Percentiles rank a stretch among this genome's conserved stretches.
These are phyloP conservation scores for Corvus moneduloides DNA, from an alignment of 2,113 vertebrate species.

Conservation along the genomic window DNA sequence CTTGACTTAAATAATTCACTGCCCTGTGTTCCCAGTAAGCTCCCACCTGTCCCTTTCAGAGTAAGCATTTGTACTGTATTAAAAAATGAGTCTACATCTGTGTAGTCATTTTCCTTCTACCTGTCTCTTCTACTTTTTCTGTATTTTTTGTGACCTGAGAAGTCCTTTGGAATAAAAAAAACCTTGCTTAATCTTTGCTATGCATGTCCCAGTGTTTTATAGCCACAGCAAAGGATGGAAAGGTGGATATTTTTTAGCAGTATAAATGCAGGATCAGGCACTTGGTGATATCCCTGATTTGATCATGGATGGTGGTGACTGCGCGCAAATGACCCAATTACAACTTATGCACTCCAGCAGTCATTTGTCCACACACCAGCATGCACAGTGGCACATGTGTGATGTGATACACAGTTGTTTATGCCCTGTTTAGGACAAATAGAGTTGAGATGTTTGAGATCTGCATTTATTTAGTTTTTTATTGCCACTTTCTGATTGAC, in stretches of 20 bases:
- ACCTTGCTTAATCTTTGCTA: neutral
- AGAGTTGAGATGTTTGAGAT: neutral
- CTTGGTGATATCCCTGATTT: neutral
- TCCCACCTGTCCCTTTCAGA: neutral
- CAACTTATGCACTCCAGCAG: neutral
- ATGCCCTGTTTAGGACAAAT: neutral
- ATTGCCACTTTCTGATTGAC: slow-evolving; percentile 7
- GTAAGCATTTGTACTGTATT: neutral
- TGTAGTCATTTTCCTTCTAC: neutral
- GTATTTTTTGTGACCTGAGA: neutral
- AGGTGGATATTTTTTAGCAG: neutral
- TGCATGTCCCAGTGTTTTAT: neutral
- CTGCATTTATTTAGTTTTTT: neutral
- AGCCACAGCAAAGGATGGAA: neutral
- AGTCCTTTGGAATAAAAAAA: neutral
- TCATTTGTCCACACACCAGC: neutral
- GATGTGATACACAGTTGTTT: neutral
- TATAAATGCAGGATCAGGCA: neutral
- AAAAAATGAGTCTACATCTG: neutral
- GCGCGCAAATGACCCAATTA: neutral
- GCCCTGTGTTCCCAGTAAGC: neutral
- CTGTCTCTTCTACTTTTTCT: neutral
- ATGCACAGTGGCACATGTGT: neutral
- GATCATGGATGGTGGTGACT: neutral
- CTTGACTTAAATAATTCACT: slow-evolving; percentile 49